These are phyloP conservation scores for Pantherophis alleghaniensis DNA, from an alignment of 2,797 vertebrate genomes.

Conservation along the genomic window DNA sequence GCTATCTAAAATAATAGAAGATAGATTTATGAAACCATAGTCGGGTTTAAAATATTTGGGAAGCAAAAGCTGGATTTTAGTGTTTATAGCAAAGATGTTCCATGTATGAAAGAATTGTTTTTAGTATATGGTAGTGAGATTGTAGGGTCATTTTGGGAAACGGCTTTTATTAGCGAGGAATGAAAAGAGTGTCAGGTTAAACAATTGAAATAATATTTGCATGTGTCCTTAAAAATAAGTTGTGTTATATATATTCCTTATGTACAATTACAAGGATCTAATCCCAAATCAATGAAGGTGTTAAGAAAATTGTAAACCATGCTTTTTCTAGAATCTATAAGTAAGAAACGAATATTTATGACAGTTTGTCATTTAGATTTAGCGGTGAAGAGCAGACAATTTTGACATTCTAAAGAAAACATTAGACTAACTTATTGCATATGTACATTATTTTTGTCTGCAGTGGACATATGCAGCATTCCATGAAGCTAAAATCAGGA, in stretches of 20 bases:
- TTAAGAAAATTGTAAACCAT: constrained; percentile 16
- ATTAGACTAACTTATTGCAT: background rate
- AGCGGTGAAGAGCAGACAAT: background rate
- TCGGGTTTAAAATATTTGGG: rapidly evolving
- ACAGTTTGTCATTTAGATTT: constrained; percentile 29
- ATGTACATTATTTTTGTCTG: constrained; percentile 4
- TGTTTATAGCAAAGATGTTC: constrained; percentile 11
- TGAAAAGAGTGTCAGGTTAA: constrained; percentile 55
- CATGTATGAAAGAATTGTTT: constrained; percentile 23
- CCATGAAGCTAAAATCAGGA: background rate
- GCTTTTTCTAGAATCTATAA: constrained; percentile 37
- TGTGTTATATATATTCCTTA: background rate
- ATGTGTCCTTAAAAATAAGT: constrained; percentile 26
- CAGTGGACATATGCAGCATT: background rate
- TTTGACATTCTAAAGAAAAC: background rate
- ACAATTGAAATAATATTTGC: constrained; percentile 39
- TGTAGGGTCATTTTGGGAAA: constrained; percentile 52
- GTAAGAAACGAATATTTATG: constrained; percentile 30
- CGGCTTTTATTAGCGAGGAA: constrained; percentile 49
- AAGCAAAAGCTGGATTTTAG: background rate
- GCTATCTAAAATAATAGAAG: constrained; percentile 2
- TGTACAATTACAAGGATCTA: background rate
- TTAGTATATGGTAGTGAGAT: constrained; percentile 34
- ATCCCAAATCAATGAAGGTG: constrained; percentile 26
- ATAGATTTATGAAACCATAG: background rate